Evolutionary conservation across 2,797 vertebrate species (phyloP).

Genomic region (Apogon hyalosoma): DNA sequence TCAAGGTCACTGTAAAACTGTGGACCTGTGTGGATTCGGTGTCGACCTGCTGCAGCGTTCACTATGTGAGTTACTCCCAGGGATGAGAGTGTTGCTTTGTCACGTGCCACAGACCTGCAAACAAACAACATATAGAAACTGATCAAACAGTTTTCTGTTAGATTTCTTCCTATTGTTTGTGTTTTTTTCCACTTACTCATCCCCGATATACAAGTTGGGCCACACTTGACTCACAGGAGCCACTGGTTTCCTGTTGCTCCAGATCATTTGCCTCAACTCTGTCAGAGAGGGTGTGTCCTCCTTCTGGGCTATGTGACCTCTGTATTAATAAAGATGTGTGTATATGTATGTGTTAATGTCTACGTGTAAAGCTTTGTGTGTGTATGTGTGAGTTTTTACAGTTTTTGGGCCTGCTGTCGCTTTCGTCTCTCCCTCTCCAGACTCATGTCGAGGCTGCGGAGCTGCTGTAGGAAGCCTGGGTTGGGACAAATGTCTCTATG

Average conservation of each 20-base stretch:
- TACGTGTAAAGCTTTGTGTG: not conserved
- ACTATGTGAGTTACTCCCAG: conserved; percentile 88
- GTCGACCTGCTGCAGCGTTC: conserved; percentile 84
- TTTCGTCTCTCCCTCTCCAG: conserved; percentile 77
- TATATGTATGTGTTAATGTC: conserved; percentile 22
- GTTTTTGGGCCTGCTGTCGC: conserved; percentile 67
- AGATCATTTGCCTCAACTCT: conserved; percentile 84
- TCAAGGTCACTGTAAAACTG: conserved; percentile 84
- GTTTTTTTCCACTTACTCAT: conserved; percentile 55
- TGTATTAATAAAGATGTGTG: conserved; percentile 46
- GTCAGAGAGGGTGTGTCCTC: conserved; percentile 79
- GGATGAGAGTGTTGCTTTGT: conserved; percentile 80
- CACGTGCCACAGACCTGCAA: conserved; percentile 80
- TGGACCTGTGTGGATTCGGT: conserved; percentile 85
- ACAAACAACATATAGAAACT: conserved; percentile 5
- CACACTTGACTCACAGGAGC: conserved; percentile 88
- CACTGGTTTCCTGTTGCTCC: conserved; percentile 71
- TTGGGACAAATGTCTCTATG: conserved; percentile 92
- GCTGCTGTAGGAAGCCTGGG: conserved; percentile 90
- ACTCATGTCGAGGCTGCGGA: conserved; percentile 79
- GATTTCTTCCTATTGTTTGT: not conserved
- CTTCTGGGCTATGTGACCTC: conserved; percentile 23
- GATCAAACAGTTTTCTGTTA: conserved; percentile 53
- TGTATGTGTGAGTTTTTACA: conserved; percentile 59
- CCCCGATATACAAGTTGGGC: conserved; percentile 87